Base-by-base conservation (phyloP, 2,797 vertebrate genomes). In the Ciconia nigra region DNA sequence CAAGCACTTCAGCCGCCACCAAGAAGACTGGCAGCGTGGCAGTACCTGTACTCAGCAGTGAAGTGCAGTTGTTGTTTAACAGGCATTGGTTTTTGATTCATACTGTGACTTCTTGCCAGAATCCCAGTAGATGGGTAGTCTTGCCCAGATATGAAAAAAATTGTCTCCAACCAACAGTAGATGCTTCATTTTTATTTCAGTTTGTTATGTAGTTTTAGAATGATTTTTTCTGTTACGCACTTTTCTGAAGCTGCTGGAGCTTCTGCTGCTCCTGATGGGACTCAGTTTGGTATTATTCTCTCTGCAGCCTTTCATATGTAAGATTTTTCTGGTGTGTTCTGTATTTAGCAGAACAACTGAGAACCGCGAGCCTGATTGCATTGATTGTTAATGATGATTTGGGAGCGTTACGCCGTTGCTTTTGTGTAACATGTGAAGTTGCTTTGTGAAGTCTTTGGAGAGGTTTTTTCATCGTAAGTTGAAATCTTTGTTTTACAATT, bases 141-240 rank as follows among this genome's bases (percentile, higher is more conserved):
- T 85, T 73, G 44, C 35, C 55, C 31, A 61, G 35, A 29, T 89
- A 14, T 0, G 37, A 58, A 73, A 86, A 80, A 57, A 14, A 41
- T 3, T 4, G 3, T 17, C 28, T 66, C 24, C 49, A 42, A 13
- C 15, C 15, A 3, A 5, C 20, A 58, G n/a, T 35, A 61, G 47
- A 16, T 85, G 25, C 28, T 76, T 74, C 1, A 2, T 37, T 81
- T 92, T 72, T 47, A 28, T 57, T 85, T 82, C 33, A 16, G 19
- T 80, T 91, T 65, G 22, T 59, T 54, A 5, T 0, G 0, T 70
- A 28, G 59, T 49, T 89, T 89, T 82, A 59, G 57, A 66, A 29
- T 37, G 1, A 10, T 41, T 87, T 79, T 11, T 63, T 87, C 67
- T 66, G 26, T 80, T 73, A 18, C 0, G 1, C 6, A 0, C 0